Percentiles rank a stretch among this genome's conserved stretches.
Evolutionary conservation across 2,888 invertebrate genomes (phyloP).

Genomic region (Euplagia quadripunctaria): DNA sequence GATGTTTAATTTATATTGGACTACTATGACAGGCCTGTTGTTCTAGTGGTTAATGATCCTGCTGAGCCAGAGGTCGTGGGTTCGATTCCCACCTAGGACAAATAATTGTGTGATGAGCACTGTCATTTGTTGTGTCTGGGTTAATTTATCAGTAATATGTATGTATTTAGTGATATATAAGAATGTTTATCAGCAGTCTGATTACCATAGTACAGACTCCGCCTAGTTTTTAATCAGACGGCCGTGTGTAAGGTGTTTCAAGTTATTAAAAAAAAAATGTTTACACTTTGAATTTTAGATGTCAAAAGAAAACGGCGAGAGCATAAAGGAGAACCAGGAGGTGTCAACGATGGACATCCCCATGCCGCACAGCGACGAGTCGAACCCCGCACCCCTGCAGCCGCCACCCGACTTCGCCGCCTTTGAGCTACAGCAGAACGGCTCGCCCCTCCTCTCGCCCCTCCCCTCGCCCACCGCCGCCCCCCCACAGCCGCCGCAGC

Average conservation of each 20-base stretch:
- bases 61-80: too few relatives aligned
- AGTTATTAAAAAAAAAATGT: background rate
- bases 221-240: too few relatives aligned
- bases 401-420: constrained; percentile 58
- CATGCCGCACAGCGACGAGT: constrained; percentile 81
- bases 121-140: too few relatives aligned
- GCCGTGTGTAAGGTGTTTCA: background rate
- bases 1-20: too few relatives aligned
- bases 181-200: too few relatives aligned
- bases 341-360: constrained; percentile 89
- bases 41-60: too few relatives aligned
- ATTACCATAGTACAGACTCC: too few relatives aligned
- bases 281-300: constrained; percentile 49
- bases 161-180: too few relatives aligned
- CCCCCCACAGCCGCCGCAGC: constrained; percentile 28
- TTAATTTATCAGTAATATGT: too few relatives aligned
- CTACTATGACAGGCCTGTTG: background rate
- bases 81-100: too few relatives aligned
- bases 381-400: constrained; percentile 63
- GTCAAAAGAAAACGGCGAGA: constrained; percentile 79
- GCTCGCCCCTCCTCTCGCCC: constrained; percentile 19
- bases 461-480: constrained; percentile 17
- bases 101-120: too few relatives aligned
- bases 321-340: constrained; percentile 41
- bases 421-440: constrained; percentile 31